These are phyloP conservation scores for Thunnus albacares DNA, from an alignment of 2,797 vertebrate species.

Conservation along the genomic window DNA sequence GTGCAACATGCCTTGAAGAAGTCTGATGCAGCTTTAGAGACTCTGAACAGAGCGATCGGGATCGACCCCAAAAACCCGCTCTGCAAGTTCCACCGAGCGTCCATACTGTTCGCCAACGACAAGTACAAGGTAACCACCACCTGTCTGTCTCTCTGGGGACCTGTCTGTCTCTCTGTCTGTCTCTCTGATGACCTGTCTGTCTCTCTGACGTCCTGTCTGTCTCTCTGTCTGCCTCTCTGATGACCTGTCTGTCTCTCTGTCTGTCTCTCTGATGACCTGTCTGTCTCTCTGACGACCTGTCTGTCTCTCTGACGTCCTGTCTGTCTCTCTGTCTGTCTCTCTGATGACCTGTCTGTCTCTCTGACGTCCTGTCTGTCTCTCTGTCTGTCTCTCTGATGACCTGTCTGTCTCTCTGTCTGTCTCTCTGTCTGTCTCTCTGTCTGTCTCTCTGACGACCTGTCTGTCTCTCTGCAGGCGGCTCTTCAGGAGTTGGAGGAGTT, in stretches of 20 bases:
- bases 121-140: slow-evolving; percentile 93
- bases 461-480: slow-evolving; percentile 87
- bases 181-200: neutral
- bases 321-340: too few species aligned
- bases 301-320: too few species aligned
- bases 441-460: neutral
- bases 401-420: neutral
- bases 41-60: slow-evolving; percentile 95
- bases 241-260: neutral
- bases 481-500: slow-evolving; percentile 98
- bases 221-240: neutral
- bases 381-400: too few species aligned
- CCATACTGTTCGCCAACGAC: slow-evolving; percentile 97
- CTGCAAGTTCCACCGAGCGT: slow-evolving; percentile 99
- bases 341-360: neutral
- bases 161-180: neutral
- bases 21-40: slow-evolving; percentile 97
- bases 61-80: slow-evolving; percentile 99
- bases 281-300: neutral
- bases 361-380: too few species aligned
- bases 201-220: neutral
- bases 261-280: neutral
- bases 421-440: neutral
- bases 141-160: neutral
- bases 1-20: slow-evolving; percentile 98